A percentile compares a stretch with the other conserved stretches of the same genome.
Conservation (phyloP, 2,113 vertebrate genomes). For the Fregata magnificens region DNA sequence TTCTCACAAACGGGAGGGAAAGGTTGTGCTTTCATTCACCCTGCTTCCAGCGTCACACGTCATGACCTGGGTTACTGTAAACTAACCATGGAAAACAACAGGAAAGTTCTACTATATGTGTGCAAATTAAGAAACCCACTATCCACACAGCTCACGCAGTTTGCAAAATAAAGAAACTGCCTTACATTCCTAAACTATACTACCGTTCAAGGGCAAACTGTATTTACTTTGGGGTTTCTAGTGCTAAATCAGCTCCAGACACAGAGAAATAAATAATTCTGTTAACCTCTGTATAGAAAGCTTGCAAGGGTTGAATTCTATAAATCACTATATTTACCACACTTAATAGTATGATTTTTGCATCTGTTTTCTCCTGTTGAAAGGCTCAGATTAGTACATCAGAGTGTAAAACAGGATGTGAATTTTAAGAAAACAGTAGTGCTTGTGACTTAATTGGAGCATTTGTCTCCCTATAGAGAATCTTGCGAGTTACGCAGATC, state of each 20-base stretch:
- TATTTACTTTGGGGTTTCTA: not conserved
- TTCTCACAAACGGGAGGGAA: not conserved
- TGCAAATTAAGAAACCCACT: constrained; percentile 8
- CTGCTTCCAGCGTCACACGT: not conserved
- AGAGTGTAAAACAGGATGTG: not conserved
- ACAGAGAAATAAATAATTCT: not conserved
- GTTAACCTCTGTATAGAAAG: not conserved
- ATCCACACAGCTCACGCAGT: not conserved
- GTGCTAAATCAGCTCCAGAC: not conserved
- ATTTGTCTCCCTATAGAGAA: not conserved
- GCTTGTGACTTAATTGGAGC: not conserved
- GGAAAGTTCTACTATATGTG: not conserved
- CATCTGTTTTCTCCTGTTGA: not conserved
- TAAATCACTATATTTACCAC: not conserved
- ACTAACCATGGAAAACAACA: not conserved
- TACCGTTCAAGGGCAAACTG: not conserved
- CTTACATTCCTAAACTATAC: not conserved
- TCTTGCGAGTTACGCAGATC: not conserved
- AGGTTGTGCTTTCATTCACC: constrained; percentile 3
- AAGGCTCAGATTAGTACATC: not conserved
- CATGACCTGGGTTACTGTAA: not conserved
- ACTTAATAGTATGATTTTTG: not conserved
- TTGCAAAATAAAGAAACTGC: not conserved
- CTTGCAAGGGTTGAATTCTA: not conserved
- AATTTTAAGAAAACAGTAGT: not conserved